A percentile compares a stretch with the other conserved stretches of the same genome.
Evolutionary conservation across 2,797 vertebrate genomes (phyloP).

Genomic region (Ceryle rudis): DNA sequence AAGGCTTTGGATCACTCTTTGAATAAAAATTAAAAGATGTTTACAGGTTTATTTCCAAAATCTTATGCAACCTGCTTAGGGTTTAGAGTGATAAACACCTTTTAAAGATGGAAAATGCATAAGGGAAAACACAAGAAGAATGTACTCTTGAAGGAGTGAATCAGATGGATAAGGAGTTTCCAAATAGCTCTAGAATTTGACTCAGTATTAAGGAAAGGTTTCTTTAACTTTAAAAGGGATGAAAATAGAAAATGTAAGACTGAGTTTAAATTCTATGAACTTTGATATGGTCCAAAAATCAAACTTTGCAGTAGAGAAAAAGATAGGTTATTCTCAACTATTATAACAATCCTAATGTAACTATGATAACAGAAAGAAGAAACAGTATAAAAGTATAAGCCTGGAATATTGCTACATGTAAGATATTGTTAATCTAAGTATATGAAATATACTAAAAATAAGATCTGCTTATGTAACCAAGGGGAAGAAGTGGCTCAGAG

Average conservation of each 20-base stretch:
- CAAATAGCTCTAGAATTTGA: neutral
- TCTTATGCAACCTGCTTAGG: neutral
- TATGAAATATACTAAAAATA: neutral
- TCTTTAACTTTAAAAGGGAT: neutral
- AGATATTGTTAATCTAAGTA: neutral
- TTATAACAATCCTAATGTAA: neutral
- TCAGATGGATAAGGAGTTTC: neutral
- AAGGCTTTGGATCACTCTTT: neutral
- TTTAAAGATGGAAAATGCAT: neutral
- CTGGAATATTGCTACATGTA: neutral
- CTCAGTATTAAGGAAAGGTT: neutral
- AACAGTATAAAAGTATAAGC: neutral
- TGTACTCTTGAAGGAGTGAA: neutral
- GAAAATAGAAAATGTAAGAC: neutral
- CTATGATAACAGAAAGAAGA: neutral
- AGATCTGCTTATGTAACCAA: neutral
- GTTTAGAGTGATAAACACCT: neutral
- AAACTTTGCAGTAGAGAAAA: neutral
- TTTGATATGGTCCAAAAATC: neutral
- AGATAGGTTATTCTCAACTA: neutral
- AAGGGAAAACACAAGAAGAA: neutral
- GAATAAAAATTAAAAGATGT: neutral
- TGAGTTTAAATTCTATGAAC: neutral
- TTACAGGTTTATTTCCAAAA: neutral
- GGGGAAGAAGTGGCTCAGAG: neutral